A percentile compares a stretch with the other conserved stretches of the same genome.
These are phyloP conservation scores for Phenganax marumi DNA, from an alignment of 92 coral and sea anemone genomes.

Conservation along the genomic window DNA sequence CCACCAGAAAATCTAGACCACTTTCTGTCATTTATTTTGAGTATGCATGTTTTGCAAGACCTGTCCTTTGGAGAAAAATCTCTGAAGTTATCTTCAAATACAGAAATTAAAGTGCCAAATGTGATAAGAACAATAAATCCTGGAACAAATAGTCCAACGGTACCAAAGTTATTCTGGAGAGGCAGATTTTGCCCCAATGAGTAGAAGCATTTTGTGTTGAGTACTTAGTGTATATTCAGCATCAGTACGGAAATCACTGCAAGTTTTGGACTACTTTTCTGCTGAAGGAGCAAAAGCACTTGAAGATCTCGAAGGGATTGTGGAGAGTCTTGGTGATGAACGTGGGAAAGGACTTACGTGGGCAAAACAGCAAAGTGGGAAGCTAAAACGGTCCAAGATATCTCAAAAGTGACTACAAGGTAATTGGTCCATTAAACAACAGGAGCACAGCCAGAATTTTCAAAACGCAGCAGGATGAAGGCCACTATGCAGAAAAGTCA, in stretches of 20 bases:
- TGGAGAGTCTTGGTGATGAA: conserved; percentile 51
- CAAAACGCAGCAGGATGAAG: too few relatives aligned
- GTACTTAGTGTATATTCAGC: conserved; percentile 58
- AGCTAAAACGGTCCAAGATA: conserved; percentile 60
- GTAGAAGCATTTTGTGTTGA: conserved; percentile 47
- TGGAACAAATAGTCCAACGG: conserved; percentile 52
- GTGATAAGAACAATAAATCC: conserved; percentile 49
- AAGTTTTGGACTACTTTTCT: conserved; percentile 54
- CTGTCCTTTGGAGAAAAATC: conserved; percentile 55
- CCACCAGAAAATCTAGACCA: conserved; percentile 41
- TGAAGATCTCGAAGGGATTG: conserved; percentile 46
- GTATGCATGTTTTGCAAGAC: conserved; percentile 54
- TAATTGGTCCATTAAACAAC: conserved; percentile 1
- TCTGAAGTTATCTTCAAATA: conserved; percentile 33
- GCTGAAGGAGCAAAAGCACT: conserved; percentile 52
- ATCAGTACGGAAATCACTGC: conserved; percentile 47
- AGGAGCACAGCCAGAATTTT: too few relatives aligned
- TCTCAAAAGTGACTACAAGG: conserved; percentile 59
- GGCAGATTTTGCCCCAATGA: conserved; percentile 51
- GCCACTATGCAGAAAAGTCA: too few relatives aligned
- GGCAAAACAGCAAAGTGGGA: conserved; percentile 38
- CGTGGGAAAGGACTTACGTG: conserved; percentile 45
- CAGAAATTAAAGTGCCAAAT: conserved; percentile 46
- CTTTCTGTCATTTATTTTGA: conserved; percentile 54
- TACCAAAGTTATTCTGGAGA: conserved; percentile 54